Evolutionary conservation across 2,888 invertebrate species (phyloP).

Genomic region (Drosophila mimetica): DNA sequence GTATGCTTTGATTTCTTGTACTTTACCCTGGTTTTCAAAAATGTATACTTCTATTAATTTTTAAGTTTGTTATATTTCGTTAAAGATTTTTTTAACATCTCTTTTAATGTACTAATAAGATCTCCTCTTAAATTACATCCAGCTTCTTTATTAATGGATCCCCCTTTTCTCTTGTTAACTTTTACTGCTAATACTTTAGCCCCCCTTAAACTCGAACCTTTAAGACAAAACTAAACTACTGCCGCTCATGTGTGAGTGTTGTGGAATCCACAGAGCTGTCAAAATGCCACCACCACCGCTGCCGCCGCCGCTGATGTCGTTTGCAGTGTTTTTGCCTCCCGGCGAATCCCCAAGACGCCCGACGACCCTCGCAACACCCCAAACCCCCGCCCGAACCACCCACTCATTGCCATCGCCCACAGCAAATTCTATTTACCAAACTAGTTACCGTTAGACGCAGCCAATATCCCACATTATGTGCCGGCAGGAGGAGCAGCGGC

Average conservation of each 20-base stretch:
- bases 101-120: background rate
- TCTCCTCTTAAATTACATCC: background rate
- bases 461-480: constrained; percentile 62
- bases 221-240: constrained; percentile 27
- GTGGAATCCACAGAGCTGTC: constrained; percentile 50
- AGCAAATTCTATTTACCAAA: constrained; percentile 75
- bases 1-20: too few species aligned
- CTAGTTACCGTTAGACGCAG: constrained; percentile 73
- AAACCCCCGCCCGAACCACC: constrained; percentile 1
- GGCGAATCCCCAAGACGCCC: constrained; percentile 26
- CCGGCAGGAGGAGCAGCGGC: too few species aligned
- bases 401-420: constrained; percentile 59
- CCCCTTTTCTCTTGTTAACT: background rate
- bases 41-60: too few species aligned
- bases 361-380: constrained; percentile 22
- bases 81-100: background rate
- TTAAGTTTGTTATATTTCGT: too few species aligned
- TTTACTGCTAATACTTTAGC: background rate
- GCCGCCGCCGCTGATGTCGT: constrained; percentile 25
- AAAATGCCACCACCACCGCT: constrained; percentile 46
- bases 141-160: background rate
- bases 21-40: too few species aligned
- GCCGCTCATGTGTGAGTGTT: constrained; percentile 12
- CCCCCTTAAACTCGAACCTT: constrained; percentile 12
- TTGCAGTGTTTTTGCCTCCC: constrained; percentile 36